Evolutionary conservation across 1,140 invertebrate genomes (phyloP).

Genomic region (Eueides isabella): DNA sequence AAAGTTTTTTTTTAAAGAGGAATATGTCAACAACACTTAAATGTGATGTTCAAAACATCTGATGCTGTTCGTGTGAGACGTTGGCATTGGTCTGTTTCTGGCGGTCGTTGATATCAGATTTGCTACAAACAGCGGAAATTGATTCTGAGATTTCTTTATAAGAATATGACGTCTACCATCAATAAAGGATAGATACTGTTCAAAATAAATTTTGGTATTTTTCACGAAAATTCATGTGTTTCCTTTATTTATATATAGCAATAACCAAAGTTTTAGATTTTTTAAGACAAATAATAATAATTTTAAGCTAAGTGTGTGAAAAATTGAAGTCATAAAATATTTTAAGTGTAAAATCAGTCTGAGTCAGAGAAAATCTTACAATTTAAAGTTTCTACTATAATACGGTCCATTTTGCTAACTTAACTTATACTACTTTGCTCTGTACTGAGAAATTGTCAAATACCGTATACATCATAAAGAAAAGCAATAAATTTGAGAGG

Average conservation of each 20-base stretch:
- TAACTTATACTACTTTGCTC: not conserved
- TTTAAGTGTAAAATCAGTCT: not conserved
- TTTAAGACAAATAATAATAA: too few species aligned
- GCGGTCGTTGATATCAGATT: constrained; percentile 53
- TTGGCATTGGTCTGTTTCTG: constrained; percentile 41
- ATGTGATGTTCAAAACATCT: constrained; percentile 66
- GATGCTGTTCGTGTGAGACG: too few species aligned
- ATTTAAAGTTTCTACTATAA: not conserved
- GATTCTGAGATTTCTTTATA: constrained; percentile 59
- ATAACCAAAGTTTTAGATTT: too few species aligned
- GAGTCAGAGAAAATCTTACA: constrained; percentile 9
- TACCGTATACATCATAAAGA: constrained; percentile 57
- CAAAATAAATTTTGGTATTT: not conserved
- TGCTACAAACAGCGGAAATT: constrained; percentile 66
- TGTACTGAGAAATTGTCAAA: constrained; percentile 6
- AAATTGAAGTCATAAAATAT: not conserved
- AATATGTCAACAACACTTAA: constrained; percentile 37
- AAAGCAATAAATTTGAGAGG: constrained; percentile 63
- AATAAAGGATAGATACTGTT: not conserved
- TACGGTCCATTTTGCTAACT: not conserved
- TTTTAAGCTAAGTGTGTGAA: not conserved
- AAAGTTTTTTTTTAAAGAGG: constrained; percentile 6
- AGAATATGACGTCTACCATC: not conserved
- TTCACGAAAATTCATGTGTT: not conserved
- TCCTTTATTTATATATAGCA: too few species aligned